Evolutionary conservation across 1,140 invertebrate genomes (phyloP), one percentile per base, ranked within the genome.

Genomic region (Calephelis nemesis): DNA sequence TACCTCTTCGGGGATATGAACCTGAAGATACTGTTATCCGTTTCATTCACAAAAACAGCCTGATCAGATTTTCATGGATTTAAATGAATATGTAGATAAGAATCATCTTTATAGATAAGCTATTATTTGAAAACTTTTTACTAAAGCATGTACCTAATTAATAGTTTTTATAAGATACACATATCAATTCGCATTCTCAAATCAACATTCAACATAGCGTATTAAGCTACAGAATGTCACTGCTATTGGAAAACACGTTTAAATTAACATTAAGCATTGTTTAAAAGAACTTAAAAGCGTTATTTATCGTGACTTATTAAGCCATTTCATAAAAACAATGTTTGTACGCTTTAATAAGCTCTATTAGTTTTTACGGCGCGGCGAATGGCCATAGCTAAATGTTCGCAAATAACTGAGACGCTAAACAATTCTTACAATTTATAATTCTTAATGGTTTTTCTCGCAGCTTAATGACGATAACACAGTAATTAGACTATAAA

Each of bases 351-450:
- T 58, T 58, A 58, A 39, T 58, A 58, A 58, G 6, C 15, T 19
- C 15, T 58, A 58, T 58, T 58, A 58, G 54, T 58, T 58, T 58
- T 58, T 58, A 58, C 54, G 19, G 54, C 30, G 11, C 39, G 11
- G 5, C 10, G 54, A 58, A 58, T 58, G 19, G 11, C 54, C 54
- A 58, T 58, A 58, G 30, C 54, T 58, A 58, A 58, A 58, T 58
- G 54, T 5, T 30, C 54, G 30, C 30, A 58, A 58, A 58, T 7
- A 58, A 45, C 42, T 45, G 54, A 58, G 54, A 58, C 54, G 54
- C 30, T 45, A 45, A 45, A 7, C 8, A 45, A 45, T 45, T 58
- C 30, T 58, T 58, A 10, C 54, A 39, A 58, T 58, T 58, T 39
- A 58, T 58, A 58, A 58, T 58, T 58, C 54, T 58, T 58, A 39